Percentiles rank a stretch among this genome's conserved stretches.
Conservation (phyloP, 1,140 invertebrate species). For the Habropoda laboriosa region DNA sequence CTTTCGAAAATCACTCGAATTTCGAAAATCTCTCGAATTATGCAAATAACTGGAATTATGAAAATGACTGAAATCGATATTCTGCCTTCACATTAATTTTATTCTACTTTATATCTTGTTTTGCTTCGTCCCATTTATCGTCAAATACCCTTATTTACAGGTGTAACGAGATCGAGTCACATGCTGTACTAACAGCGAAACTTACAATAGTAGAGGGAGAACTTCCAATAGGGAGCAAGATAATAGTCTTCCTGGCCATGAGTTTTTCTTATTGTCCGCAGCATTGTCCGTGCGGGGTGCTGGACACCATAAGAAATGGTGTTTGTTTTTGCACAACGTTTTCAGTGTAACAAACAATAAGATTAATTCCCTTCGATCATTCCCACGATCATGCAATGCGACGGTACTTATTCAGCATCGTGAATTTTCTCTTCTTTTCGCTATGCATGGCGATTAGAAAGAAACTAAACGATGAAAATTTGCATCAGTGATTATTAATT, state of each 20-base stretch:
- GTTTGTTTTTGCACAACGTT: background rate
- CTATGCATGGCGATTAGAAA: background rate
- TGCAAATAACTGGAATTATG: no score
- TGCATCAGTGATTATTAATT: no score
- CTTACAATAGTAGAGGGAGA: background rate
- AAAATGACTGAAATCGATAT: no score
- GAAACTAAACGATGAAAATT: background rate
- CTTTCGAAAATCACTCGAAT: no score
- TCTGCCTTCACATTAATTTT: no score
- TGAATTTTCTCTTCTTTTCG: background rate
- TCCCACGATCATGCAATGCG: background rate
- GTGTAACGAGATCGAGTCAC: slow-evolving; percentile 56
- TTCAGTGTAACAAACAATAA: background rate
- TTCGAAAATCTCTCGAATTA: no score
- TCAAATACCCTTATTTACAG: slow-evolving; percentile 4
- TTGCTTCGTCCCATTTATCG: background rate
- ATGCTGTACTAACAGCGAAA: slow-evolving; percentile 57
- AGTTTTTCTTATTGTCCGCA: slow-evolving; percentile 33
- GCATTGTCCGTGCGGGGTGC: background rate
- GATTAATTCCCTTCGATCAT: slow-evolving; percentile 14
- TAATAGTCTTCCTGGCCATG: slow-evolving; percentile 36
- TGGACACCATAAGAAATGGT: no score
- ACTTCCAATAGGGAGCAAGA: slow-evolving; percentile 13
- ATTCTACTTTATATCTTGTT: no score
- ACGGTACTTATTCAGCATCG: no score